Base-by-base conservation (phyloP, 2,113 vertebrate genomes). In the Eulemur macaco region DNA sequence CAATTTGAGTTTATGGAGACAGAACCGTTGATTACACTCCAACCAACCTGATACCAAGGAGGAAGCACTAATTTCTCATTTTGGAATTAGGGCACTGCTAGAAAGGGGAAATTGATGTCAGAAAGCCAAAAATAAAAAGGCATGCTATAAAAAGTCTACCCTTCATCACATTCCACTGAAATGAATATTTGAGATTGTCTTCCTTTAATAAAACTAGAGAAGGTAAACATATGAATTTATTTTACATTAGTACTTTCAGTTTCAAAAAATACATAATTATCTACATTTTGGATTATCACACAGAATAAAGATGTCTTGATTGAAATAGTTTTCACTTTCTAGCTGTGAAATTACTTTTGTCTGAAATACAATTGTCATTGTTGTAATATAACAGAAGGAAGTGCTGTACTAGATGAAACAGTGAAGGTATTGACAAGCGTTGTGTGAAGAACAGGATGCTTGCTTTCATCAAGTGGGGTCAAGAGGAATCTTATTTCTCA, bases 401-500 rank as follows among this genome's bases (percentile, higher is more conserved):
- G 20, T 15, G 64, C 2, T 56, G 39, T 58, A 47, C 29, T 42
- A 17, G 69, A n/a, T 52, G 47, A 73, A 82, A 10, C 27, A 47
- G 39, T 11, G 15, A 60, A 94, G n/a, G 31, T 74, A 96, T 34
- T 89, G 77, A 78, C 54, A 71, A 90, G 68, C 37, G 9, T 86
- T 77, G 60, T 86, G 86, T 45, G 47, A 86, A 86, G 76, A 94
- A 47, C 84, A 92, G 47, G 14, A 90, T 66, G 78, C 13, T 94
- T 78, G 81, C 76, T 90, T 78, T 87, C 71, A 63, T 58, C 66
- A 94, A 95, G 84, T 92, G 47, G 92, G 88, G 64, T 96, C 84
- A 47, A 97, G 64, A 86, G 89, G 94, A 90, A 77, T 93, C 82
- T 89, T 73, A 37, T 89, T 97, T 96, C 86, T 95, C 83, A 83